Conservation (phyloP, 1,140 invertebrate species). For the Ganaspis sp. region DNA sequence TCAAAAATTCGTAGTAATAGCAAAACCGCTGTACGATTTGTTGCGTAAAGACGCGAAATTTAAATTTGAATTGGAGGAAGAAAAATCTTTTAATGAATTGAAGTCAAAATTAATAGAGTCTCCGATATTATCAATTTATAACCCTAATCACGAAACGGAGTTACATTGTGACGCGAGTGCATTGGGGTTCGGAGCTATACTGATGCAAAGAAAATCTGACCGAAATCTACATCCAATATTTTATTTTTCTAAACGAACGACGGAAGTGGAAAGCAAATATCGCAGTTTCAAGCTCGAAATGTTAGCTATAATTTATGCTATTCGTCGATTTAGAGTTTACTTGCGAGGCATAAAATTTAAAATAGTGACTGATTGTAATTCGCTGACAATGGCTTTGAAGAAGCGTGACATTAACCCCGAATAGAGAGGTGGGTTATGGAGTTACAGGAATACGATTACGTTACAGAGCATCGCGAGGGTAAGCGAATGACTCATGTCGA, state of each 20-base stretch:
- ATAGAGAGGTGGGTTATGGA: too few relatives aligned
- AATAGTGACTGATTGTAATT: constrained; percentile 14
- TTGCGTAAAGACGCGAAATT: not conserved
- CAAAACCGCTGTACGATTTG: not conserved
- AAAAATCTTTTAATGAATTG: constrained; percentile 14
- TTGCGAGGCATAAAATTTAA: not conserved
- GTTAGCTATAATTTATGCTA: not conserved
- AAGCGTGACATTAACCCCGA: not conserved
- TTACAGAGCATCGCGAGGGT: too few relatives aligned
- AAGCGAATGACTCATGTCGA: too few relatives aligned
- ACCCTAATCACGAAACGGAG: not conserved
- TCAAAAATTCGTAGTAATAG: not conserved
- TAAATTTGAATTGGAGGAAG: constrained; percentile 21
- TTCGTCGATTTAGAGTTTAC: not conserved
- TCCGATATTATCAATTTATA: constrained; percentile 32
- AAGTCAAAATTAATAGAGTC: constrained; percentile 27
- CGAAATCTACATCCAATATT: too few relatives aligned
- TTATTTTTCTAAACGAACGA: too few relatives aligned
- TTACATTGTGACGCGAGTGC: not conserved
- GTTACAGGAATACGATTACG: too few relatives aligned
- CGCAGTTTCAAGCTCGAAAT: too few relatives aligned
- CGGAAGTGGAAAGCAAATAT: too few relatives aligned
- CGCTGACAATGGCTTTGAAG: not conserved
- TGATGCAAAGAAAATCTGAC: too few relatives aligned
- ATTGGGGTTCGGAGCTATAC: too few relatives aligned